phyloP scores from a whole-genome alignment of 2,113 vertebrate genomes.

The Pseudonaja textilis region DNA sequence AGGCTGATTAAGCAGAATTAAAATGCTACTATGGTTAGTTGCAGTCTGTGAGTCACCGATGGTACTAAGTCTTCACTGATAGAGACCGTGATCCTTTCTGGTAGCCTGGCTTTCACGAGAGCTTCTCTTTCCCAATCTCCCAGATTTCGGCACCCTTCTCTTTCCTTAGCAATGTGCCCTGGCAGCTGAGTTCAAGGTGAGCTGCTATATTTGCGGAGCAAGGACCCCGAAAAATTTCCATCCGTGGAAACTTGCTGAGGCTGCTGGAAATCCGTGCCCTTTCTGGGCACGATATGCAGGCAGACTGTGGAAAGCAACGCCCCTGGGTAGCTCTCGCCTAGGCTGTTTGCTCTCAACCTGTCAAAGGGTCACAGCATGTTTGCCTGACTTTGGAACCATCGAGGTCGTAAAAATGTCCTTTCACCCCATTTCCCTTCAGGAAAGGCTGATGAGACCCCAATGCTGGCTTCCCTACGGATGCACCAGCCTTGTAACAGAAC shows the following conservation, averaged over 20 bases:
- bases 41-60: neutral
- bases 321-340: neutral
- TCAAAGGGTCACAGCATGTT: neutral
- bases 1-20: neutral
- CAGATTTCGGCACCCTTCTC: neutral
- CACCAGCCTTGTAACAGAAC: neutral
- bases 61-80: neutral
- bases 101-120: neutral
- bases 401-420: neutral
- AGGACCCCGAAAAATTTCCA: neutral
- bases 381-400: neutral
- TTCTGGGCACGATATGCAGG: neutral
- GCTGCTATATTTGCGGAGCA: neutral
- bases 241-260: neutral
- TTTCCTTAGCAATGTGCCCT: neutral
- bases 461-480: neutral
- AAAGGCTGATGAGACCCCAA: neutral
- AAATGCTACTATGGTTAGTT: neutral
- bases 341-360: conserved; percentile 7
- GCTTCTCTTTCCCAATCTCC: neutral
- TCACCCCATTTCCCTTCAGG: neutral
- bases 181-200: neutral
- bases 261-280: neutral
- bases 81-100: neutral
- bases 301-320: conserved; percentile 2